phyloP scores from a whole-genome alignment of 2,113 vertebrate species.

The Nannospalax galili region DNA sequence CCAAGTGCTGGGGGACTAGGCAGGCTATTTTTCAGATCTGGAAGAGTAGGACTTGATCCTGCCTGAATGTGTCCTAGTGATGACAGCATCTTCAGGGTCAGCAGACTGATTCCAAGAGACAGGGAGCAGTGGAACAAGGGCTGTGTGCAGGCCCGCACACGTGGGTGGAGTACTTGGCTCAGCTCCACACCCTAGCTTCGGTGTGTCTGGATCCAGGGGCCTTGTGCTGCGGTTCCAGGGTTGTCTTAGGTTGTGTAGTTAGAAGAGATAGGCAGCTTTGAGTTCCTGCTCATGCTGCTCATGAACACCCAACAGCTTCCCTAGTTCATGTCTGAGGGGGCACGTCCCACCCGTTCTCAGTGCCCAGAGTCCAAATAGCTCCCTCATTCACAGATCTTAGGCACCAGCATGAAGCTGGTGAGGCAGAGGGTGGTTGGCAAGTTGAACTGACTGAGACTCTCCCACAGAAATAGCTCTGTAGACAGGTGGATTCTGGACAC shows the following conservation, averaged over 20 bases:
- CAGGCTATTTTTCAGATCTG: not conserved
- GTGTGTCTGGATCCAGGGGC: not conserved
- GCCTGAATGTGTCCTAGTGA: not conserved
- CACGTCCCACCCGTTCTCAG: too few species aligned
- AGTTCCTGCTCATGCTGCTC: not conserved
- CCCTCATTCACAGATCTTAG: not conserved
- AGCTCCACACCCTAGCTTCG: not conserved
- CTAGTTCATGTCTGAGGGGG: not conserved
- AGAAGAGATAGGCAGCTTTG: not conserved
- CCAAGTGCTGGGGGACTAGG: not conserved
- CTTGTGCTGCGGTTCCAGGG: fast-evolving
- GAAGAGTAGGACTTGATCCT: not conserved
- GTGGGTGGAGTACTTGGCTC: not conserved
- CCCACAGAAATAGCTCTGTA: too few species aligned
- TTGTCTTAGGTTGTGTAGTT: not conserved
- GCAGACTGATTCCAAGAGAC: not conserved
- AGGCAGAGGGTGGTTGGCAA: not conserved
- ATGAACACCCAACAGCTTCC: not conserved
- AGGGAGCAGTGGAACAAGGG: not conserved
- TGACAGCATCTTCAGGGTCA: not conserved
- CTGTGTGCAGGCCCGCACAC: too few species aligned
- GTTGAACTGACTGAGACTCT: not conserved
- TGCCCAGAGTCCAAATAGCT: too few species aligned
- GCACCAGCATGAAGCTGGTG: not conserved
- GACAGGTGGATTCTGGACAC: too few species aligned